These are phyloP conservation scores for Myocastor coypus DNA, from an alignment of 2,113 vertebrate genomes.

Conservation along the genomic window DNA sequence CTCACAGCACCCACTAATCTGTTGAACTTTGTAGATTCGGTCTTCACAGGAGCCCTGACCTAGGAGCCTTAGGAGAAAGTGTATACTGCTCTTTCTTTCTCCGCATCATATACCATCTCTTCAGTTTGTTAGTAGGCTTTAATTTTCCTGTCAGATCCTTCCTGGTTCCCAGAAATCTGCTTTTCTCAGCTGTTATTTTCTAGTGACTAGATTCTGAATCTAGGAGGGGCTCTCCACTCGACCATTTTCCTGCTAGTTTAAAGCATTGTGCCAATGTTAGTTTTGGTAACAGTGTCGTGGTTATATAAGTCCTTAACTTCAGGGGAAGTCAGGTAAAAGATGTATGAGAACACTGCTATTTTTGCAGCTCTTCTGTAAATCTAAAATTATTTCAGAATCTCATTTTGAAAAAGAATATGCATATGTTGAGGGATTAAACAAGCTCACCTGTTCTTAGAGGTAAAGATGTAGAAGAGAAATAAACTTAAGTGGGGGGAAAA, in stretches of 20 bases:
- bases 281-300: not conserved
- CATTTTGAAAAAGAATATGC: not conserved
- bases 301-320: conserved; percentile 7
- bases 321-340: not conserved
- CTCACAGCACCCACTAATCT: not conserved
- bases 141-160: not conserved
- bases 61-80: not conserved
- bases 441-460: conserved; percentile 27
- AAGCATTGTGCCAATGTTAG: not conserved
- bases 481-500: not conserved
- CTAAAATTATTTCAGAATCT: conserved; percentile 46
- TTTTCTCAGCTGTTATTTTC: not conserved
- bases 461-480: not conserved
- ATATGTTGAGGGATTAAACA: not conserved
- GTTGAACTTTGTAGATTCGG: not conserved
- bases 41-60: not conserved
- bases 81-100: not conserved
- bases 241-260: not conserved
- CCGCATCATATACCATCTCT: not conserved
- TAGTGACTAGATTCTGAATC: not conserved
- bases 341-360: conserved; percentile 5
- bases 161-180: not conserved
- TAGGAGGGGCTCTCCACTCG: not conserved
- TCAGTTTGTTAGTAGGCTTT: not conserved
- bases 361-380: conserved; percentile 34